A percentile compares a stretch with the other conserved stretches of the same genome.
Conservation (phyloP, 2,888 invertebrate species). For the Actias luna region DNA sequence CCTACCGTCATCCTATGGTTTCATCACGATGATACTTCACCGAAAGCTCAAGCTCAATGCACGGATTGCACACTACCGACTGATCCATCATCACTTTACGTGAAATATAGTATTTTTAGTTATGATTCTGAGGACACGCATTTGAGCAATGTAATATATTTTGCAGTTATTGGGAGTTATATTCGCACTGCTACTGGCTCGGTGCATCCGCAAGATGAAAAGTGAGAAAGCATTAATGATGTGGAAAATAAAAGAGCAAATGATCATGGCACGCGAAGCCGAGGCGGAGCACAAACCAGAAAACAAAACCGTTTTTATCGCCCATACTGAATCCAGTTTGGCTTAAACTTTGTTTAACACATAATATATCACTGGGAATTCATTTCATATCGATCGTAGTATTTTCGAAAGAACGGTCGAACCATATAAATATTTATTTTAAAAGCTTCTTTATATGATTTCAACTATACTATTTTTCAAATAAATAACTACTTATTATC, state of each 20-base stretch:
- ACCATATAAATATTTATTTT: no score
- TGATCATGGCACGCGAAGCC: slow-evolving; percentile 60
- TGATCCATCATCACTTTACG: no score
- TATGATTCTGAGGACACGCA: neutral
- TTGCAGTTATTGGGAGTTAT: slow-evolving; percentile 90
- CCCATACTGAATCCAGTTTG: slow-evolving; percentile 39
- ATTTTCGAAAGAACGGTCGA: neutral
- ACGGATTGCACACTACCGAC: no score
- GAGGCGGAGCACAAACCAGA: slow-evolving; percentile 39
- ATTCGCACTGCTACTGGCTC: slow-evolving; percentile 93
- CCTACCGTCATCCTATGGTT: no score
- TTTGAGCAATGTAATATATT: slow-evolving; percentile 8
- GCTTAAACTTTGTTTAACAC: slow-evolving; percentile 31
- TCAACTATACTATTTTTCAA: no score
- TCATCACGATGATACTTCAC: no score
- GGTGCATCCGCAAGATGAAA: slow-evolving; percentile 89
- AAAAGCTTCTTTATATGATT: no score
- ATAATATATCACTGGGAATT: neutral
- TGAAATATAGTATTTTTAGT: no score
- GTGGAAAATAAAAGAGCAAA: slow-evolving; percentile 84
- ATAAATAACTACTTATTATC: no score
- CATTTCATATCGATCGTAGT: neutral
- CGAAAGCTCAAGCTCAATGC: no score
- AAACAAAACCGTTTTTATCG: slow-evolving; percentile 51
- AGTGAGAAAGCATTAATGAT: slow-evolving; percentile 84